Evolutionary conservation across 2,113 vertebrate species (phyloP).

Genomic region (Nicator chloris): DNA sequence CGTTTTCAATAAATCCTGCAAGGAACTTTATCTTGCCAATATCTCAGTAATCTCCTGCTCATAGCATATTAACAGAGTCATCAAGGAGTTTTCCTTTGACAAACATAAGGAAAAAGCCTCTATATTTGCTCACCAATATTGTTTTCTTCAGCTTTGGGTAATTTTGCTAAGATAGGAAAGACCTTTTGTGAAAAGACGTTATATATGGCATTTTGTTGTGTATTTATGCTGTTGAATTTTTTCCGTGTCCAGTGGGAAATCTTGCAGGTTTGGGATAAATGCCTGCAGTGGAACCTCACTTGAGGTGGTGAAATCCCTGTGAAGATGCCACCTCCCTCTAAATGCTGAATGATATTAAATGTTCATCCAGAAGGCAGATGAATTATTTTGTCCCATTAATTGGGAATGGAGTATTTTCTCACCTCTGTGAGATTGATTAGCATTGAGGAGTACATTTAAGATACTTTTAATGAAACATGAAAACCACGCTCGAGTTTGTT

Average conservation of each 20-base stretch:
- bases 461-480: slow-evolving; percentile 55
- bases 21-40: background rate
- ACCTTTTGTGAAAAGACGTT: background rate
- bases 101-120: background rate
- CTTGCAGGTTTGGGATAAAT: background rate
- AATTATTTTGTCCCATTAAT: slow-evolving; percentile 34
- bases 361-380: background rate
- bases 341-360: background rate
- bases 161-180: background rate
- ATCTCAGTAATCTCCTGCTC: background rate
- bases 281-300: background rate
- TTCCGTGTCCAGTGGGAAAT: background rate
- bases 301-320: background rate
- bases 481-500: slow-evolving; percentile 57
- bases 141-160: background rate
- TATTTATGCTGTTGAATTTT: background rate
- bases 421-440: slow-evolving; percentile 37
- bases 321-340: background rate
- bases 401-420: background rate
- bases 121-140: background rate
- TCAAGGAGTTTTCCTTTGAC: background rate
- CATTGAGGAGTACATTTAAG: slow-evolving; percentile 37
- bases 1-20: background rate
- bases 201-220: background rate
- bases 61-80: background rate